These are phyloP conservation scores for Oncorhynchus keta DNA, from an alignment of 2,113 vertebrate genomes.

Conservation along the genomic window DNA sequence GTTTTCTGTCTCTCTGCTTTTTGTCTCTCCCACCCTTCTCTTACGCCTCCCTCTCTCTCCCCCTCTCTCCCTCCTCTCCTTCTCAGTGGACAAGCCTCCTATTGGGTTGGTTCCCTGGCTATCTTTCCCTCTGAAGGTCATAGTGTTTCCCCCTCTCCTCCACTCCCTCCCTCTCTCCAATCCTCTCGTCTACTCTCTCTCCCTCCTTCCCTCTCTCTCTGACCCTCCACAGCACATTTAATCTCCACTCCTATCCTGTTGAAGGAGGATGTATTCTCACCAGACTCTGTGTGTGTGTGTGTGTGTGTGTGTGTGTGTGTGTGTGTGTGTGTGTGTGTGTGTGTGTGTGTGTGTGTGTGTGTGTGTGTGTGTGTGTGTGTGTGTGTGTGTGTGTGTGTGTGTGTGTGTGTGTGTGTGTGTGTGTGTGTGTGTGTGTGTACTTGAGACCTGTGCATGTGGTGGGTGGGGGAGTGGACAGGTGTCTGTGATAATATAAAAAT, in stretches of 20 bases:
- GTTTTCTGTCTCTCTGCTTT: slow-evolving; percentile 56
- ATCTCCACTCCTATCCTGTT: not conserved
- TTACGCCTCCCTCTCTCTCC: slow-evolving; percentile 34
- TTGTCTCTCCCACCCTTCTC: slow-evolving; percentile 47
- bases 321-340: slow-evolving; percentile 13
- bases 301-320: slow-evolving; percentile 13
- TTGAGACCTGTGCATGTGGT: slow-evolving; percentile 22
- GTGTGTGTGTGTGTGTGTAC: not conserved
- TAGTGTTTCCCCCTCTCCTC: slow-evolving; percentile 50
- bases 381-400: slow-evolving; percentile 16
- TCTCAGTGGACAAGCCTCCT: slow-evolving; percentile 46
- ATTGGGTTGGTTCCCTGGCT: slow-evolving; percentile 59
- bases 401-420: slow-evolving; percentile 8
- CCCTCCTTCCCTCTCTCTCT: not conserved
- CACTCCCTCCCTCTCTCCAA: slow-evolving; percentile 18
- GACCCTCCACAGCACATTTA: not conserved
- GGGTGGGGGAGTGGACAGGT: too few relatives aligned
- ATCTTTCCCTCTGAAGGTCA: slow-evolving; percentile 63
- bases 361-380: slow-evolving; percentile 13
- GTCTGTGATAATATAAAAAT: slow-evolving; percentile 28
- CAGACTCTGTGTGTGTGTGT: slow-evolving; percentile 4
- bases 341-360: slow-evolving; percentile 12
- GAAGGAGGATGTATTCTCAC: not conserved
- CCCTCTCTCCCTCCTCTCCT: slow-evolving; percentile 23
- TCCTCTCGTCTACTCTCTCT: slow-evolving; percentile 9